phyloP scores from a whole-genome alignment of 2,888 invertebrate species.

The Agrotis segetum region DNA sequence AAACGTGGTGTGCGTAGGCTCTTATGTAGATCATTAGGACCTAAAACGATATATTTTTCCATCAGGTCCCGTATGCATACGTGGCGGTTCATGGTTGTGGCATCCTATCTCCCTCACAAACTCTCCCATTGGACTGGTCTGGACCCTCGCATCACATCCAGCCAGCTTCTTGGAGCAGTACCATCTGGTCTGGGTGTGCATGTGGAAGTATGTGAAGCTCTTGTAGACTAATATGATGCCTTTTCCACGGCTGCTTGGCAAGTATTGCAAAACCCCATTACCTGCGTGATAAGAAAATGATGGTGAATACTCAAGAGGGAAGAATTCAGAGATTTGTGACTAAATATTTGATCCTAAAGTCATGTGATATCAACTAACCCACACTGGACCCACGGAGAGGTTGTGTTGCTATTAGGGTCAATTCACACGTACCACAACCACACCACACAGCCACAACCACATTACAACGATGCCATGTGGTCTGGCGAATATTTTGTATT shows the following conservation, averaged over 20 bases:
- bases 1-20: too few relatives aligned
- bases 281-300: conserved; percentile 36
- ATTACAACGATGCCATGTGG: too few relatives aligned
- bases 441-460: too few relatives aligned
- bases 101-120: conserved; percentile 30
- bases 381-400: background rate
- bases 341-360: too few relatives aligned
- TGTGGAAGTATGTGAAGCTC: conserved; percentile 65
- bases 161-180: conserved; percentile 73
- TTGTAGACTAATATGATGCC: conserved; percentile 53
- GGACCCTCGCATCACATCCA: conserved; percentile 71
- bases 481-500: too few relatives aligned
- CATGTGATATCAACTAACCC: background rate
- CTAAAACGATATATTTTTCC: conserved; percentile 19
- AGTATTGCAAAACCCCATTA: conserved; percentile 37
- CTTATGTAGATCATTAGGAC: background rate
- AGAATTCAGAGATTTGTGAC: too few relatives aligned
- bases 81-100: conserved; percentile 51
- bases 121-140: conserved; percentile 42
- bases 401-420: too few relatives aligned
- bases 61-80: conserved; percentile 11
- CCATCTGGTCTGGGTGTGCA: conserved; percentile 72
- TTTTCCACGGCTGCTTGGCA: conserved; percentile 51
- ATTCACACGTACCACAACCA: too few relatives aligned
- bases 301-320: background rate